Evolutionary conservation across 2,797 vertebrate genomes (phyloP), one percentile per base, ranked within the genome.

Genomic region (Selene dorsalis): DNA sequence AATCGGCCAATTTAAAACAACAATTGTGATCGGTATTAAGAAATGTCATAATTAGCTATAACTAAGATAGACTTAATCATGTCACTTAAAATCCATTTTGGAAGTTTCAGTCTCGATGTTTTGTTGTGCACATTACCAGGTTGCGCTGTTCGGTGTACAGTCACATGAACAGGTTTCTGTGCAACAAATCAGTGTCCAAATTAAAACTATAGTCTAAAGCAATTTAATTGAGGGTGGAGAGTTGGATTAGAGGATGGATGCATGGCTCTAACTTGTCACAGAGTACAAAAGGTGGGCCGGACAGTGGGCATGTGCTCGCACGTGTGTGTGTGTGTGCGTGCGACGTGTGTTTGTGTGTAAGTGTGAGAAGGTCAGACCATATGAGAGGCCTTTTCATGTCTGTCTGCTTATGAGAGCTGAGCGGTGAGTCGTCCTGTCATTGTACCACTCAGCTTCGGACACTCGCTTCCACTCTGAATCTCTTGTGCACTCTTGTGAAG

Each of bases 351-450:
- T 62, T 45, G 65, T 69, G 75, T 48, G 69, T 17, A 58, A 43
- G 79, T 83, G 8, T 83, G 85, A 84, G 90, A 93, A 93, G 92
- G 92, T 94, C 93, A 93, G 84, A 65, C 41, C 78, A 69, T 84
- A 73, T 88, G 83, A 91, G 80, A 90, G 86, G 76, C 74, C 73
- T 89, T 93, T 93, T 93, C 85, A 94, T 92, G 90, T 94, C 83
- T 75, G 81, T 83, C 56, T 85, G 80, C 79, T 86, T 84, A 86
- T 91, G 83, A 91, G 82, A 72, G 68, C 58, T 5, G 84, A 75
- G 66, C 80, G 35, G 74, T 57, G 71, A 67, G 60, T 62, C 32
- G 4, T 80, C 22, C 69, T 56, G 57, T 86, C 87, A 84, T 56
- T 88, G 53, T 57, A 60, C 53, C 8, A 1, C 57, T 80, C 67